Base-by-base conservation (phyloP, 1,140 invertebrate genomes). In the Babylonia areolata region DNA sequence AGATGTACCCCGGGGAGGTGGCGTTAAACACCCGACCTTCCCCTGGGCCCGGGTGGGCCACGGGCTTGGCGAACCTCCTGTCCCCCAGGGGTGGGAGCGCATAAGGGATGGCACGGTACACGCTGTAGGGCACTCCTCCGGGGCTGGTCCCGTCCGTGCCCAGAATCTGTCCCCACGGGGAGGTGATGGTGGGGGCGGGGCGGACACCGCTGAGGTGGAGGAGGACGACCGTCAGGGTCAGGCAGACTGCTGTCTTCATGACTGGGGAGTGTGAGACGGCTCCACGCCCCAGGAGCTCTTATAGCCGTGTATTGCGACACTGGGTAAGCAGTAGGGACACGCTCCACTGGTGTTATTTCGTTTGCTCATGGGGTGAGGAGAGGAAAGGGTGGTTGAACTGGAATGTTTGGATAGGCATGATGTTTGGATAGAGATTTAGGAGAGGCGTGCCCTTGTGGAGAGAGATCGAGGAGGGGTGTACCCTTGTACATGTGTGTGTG, bases 61-160 rank as follows among this genome's bases (percentile, higher is more conserved):
- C 77, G 0, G 85, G 79, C 42, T 86, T 86, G 51, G 51, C 54
- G 54, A 79, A 86, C 15, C 85, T 46, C 20, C 77, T 77, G 31
- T 86, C 40, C 35, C 85, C 85, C 2, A 80, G 17, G 58, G 85
- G 85, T 5, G 85, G 85, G 35, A 81, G 33, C 37, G 85, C 85
- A 33, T 39, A 86, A n/a, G 85, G 85, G 46, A 86, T 81, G 37
- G 75, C 78, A 51, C 54, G 79, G 40, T 86, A 86, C 31, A 31
- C 46, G 54, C 33, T 82, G 79, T 40, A 71, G 46, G 37, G 31
- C 23, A 28, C 28, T 40, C 79, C 64, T 9, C 46, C 64, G 51
- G 71, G 75, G 54, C 40, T 46, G n/a, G 71, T 75, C 31, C 42
- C 51, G 17, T 78, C 73, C 20, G 42, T 73, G n/a, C 84, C 84